These are phyloP conservation scores for Temnothorax rugatulus DNA, from an alignment of 2,888 invertebrate genomes.

Conservation along the genomic window DNA sequence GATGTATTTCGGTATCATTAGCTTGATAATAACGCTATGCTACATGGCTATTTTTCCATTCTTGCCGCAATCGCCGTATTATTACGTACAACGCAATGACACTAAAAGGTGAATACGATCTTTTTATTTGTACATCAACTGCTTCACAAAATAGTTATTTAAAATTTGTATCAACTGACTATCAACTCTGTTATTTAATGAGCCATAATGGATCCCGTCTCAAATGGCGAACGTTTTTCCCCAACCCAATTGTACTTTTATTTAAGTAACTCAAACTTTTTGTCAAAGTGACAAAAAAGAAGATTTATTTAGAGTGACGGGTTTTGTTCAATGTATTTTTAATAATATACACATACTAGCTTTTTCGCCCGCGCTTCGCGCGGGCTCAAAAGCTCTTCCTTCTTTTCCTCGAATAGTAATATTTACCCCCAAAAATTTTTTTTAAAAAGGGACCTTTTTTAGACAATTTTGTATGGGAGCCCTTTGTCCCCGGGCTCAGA, in stretches of 20 bases:
- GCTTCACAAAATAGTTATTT: neutral
- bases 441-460: no score
- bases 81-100: conserved; percentile 67
- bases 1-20: conserved; percentile 76
- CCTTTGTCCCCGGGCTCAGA: no score
- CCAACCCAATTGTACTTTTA: neutral
- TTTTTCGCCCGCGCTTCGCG: no score
- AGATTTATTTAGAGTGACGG: neutral
- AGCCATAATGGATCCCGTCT: neutral
- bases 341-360: neutral
- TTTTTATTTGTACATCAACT: neutral
- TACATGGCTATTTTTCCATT: conserved; percentile 75
- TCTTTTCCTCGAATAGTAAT: no score
- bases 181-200: neutral
- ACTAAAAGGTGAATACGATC: conserved; percentile 42
- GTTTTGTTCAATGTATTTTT: neutral
- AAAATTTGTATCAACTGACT: neutral
- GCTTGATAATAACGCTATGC: conserved; percentile 73
- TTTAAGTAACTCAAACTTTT: neutral
- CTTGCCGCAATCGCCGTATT: conserved; percentile 81
- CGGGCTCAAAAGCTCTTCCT: no score
- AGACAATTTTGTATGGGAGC: no score
- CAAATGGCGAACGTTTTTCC: neutral
- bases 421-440: no score
- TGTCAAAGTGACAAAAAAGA: neutral